phyloP scores from a whole-genome alignment of 2,888 invertebrate genomes.

The Latrodectus elegans region DNA sequence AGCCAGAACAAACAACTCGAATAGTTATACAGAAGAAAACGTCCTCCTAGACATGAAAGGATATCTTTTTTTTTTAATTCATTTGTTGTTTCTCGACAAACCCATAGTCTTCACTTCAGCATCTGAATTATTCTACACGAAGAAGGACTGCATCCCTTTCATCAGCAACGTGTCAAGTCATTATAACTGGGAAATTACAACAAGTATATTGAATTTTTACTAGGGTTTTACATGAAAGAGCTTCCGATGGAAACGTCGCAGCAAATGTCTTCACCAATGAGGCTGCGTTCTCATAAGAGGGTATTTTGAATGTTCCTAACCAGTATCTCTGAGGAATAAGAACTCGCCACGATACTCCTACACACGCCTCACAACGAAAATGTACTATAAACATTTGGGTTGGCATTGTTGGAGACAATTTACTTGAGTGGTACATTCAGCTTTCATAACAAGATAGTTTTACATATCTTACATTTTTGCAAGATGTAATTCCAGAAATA shows the following conservation, averaged over 20 bases:
- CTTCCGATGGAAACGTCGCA: background rate
- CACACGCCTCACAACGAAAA: background rate
- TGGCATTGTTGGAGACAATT: background rate
- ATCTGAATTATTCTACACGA: background rate
- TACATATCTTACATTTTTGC: too few relatives aligned
- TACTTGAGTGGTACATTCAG: background rate
- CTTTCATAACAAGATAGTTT: background rate
- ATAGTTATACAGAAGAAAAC: too few relatives aligned
- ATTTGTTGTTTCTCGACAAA: too few relatives aligned
- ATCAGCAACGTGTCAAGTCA: conserved; percentile 17
- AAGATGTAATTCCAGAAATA: too few relatives aligned
- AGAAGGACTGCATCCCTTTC: conserved; percentile 2
- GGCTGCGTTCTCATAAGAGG: background rate
- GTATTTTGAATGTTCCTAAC: background rate
- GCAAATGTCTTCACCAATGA: background rate
- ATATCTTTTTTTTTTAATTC: background rate
- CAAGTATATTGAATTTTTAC: background rate
- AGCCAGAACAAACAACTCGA: background rate
- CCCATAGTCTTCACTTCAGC: background rate
- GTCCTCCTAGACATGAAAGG: too few relatives aligned
- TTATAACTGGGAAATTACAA: conserved; percentile 6
- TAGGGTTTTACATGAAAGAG: background rate
- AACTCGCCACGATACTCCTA: background rate
- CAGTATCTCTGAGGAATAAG: background rate
- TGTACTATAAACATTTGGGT: background rate